phyloP scores from a whole-genome alignment of 1,140 invertebrate species.

The Psix sp. region DNA sequence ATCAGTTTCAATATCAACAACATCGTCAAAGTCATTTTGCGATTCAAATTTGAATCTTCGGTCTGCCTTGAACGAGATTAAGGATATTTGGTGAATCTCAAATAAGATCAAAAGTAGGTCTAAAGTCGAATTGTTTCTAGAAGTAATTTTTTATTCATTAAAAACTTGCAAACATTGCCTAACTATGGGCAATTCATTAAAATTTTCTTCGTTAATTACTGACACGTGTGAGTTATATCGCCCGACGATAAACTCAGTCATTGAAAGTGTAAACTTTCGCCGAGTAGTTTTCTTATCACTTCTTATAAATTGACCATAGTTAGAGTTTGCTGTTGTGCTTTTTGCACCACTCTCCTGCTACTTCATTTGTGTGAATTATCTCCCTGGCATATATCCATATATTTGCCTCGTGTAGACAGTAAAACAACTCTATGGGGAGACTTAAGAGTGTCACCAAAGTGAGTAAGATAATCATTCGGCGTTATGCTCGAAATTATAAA shows the following conservation, averaged over 20 bases:
- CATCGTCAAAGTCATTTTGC: too few relatives aligned
- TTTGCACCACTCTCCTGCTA: conserved; percentile 36
- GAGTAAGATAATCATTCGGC: conserved; percentile 53
- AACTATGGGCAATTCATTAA: too few relatives aligned
- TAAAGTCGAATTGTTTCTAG: too few relatives aligned
- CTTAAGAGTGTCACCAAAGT: conserved; percentile 49
- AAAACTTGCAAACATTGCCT: too few relatives aligned
- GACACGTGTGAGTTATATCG: too few relatives aligned
- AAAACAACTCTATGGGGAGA: conserved; percentile 52
- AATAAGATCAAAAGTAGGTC: too few relatives aligned
- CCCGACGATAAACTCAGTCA: conserved; percentile 11
- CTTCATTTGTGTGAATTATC: conserved; percentile 54
- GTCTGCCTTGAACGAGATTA: too few relatives aligned
- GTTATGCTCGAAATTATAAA: conserved; percentile 45
- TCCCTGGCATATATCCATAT: conserved; percentile 42
- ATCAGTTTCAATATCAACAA: conserved; percentile 19
- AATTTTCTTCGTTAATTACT: too few relatives aligned
- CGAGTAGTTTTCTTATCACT: conserved; percentile 27
- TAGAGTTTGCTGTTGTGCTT: conserved; percentile 40
- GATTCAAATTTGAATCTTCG: too few relatives aligned
- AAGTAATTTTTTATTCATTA: too few relatives aligned
- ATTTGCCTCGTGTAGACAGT: conserved; percentile 50
- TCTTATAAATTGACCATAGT: conserved; percentile 38
- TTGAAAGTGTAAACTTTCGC: conserved; percentile 19
- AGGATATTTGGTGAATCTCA: too few relatives aligned